These are phyloP conservation scores for Pygoscelis adeliae DNA, from an alignment of 2,113 vertebrate species.

Conservation along the genomic window DNA sequence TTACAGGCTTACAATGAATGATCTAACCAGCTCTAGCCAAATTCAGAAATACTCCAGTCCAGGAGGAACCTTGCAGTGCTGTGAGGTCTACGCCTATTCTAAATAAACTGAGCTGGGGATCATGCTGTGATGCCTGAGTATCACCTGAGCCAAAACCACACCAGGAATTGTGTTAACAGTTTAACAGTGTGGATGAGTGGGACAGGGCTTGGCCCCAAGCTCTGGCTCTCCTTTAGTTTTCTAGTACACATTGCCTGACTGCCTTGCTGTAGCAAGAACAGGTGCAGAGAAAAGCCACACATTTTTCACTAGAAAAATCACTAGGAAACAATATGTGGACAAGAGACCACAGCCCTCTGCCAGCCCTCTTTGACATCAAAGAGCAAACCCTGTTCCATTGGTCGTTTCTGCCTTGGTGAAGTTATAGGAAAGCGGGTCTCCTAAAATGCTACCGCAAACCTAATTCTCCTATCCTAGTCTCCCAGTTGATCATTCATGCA, in stretches of 20 bases:
- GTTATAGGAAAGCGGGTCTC: fast-evolving
- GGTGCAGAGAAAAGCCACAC: not conserved
- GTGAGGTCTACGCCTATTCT: not conserved
- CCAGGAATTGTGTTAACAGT: not conserved
- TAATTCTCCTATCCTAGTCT: not conserved
- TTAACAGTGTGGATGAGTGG: not conserved
- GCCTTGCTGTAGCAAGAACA: not conserved
- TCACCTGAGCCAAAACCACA: not conserved
- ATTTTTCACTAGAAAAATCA: not conserved
- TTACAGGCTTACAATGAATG: not conserved
- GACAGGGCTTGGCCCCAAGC: not conserved
- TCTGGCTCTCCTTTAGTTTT: not conserved
- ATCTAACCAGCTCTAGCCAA: not conserved
- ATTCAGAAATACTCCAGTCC: not conserved
- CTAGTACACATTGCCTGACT: not conserved
- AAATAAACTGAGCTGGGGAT: not conserved
- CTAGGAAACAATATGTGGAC: not conserved
- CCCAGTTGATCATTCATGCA: not conserved
- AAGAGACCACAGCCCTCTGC: not conserved
- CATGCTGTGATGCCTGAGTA: not conserved
- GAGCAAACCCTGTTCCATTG: not conserved
- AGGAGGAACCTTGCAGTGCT: not conserved
- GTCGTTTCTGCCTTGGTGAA: not conserved
- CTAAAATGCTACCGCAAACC: not conserved
- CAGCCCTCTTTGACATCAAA: not conserved